A percentile compares a stretch with the other conserved stretches of the same genome.
Evolutionary conservation across 2,888 invertebrate genomes (phyloP).

Genomic region (Orchestes rusci): DNA sequence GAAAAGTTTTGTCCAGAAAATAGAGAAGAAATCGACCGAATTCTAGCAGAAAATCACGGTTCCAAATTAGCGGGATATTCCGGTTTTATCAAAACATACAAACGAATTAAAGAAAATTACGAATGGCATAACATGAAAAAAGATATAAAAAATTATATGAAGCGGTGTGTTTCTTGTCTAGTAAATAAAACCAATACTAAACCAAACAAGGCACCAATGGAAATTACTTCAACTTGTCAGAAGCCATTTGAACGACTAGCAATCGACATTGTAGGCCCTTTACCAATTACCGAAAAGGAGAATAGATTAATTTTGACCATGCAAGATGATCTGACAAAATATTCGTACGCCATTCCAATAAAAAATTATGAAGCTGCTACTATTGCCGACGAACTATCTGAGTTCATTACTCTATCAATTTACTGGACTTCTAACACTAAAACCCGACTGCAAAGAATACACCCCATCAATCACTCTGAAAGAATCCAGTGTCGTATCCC

Average conservation of each 20-base stretch:
- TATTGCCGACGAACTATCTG: slow-evolving; percentile 29
- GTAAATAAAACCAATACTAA: slow-evolving; percentile 26
- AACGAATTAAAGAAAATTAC: no score
- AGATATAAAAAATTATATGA: slow-evolving; percentile 21
- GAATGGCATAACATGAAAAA: slow-evolving; percentile 23
- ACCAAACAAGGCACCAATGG: slow-evolving; percentile 31
- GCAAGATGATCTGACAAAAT: slow-evolving; percentile 37
- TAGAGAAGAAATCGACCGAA: slow-evolving; percentile 12
- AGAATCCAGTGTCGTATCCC: no score
- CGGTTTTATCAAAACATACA: slow-evolving; percentile 16
- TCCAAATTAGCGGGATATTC: slow-evolving; percentile 20
- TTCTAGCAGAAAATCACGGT: slow-evolving; percentile 28
- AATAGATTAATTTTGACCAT: slow-evolving; percentile 25
- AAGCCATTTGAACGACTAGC: slow-evolving; percentile 27
- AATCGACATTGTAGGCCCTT: slow-evolving; percentile 9
- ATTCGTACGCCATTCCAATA: slow-evolving; percentile 30
- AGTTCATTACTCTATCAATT: slow-evolving; percentile 28
- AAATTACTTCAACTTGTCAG: slow-evolving; percentile 32
- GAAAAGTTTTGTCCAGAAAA: slow-evolving; percentile 1
- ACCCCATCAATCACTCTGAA: no score
- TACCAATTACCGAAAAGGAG: slow-evolving; percentile 21
- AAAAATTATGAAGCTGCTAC: slow-evolving; percentile 34
- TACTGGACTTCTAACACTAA: no score
- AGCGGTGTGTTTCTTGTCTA: slow-evolving; percentile 27
- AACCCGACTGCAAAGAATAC: no score